Evolutionary conservation across 2,797 vertebrate species (phyloP).

Genomic region (Arrhamphus sclerolepis): DNA sequence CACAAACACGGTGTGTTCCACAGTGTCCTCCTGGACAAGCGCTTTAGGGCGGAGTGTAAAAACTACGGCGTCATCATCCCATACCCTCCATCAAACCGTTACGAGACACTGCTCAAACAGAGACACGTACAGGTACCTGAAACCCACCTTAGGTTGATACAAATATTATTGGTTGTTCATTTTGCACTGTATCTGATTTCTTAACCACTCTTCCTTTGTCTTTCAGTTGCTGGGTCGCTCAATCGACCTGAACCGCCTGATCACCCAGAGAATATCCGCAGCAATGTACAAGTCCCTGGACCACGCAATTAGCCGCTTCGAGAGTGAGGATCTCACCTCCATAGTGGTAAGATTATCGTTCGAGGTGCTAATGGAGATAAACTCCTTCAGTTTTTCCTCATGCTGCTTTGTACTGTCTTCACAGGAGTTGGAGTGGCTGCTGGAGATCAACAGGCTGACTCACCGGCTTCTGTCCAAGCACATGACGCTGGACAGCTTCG

Average conservation of each 20-base stretch:
- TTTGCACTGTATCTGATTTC: background rate
- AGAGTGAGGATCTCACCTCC: constrained; percentile 97
- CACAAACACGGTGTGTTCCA: constrained; percentile 24
- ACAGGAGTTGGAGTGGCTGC: constrained; percentile 94
- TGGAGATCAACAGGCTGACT: constrained; percentile 96
- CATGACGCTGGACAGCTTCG: constrained; percentile 96
- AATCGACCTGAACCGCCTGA: constrained; percentile 95
- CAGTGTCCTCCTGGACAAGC: constrained; percentile 94
- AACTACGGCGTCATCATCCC: constrained; percentile 94
- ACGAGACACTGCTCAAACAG: constrained; percentile 95
- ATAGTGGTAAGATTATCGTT: constrained; percentile 84
- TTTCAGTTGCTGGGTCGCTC: constrained; percentile 93
- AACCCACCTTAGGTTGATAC: background rate
- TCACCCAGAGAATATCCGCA: constrained; percentile 95
- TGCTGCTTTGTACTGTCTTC: background rate
- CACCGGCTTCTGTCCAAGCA: constrained; percentile 93
- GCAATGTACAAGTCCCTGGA: constrained; percentile 96
- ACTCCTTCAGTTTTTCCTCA: background rate
- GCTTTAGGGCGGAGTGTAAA: constrained; percentile 95
- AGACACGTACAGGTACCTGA: constrained; percentile 92
- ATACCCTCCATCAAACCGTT: constrained; percentile 91
- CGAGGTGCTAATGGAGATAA: too few relatives aligned
- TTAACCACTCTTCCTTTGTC: background rate
- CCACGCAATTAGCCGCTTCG: constrained; percentile 94
- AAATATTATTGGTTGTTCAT: too few relatives aligned